Conservation (phyloP, 2,113 vertebrate genomes). For the Erinaceus europaeus region DNA sequence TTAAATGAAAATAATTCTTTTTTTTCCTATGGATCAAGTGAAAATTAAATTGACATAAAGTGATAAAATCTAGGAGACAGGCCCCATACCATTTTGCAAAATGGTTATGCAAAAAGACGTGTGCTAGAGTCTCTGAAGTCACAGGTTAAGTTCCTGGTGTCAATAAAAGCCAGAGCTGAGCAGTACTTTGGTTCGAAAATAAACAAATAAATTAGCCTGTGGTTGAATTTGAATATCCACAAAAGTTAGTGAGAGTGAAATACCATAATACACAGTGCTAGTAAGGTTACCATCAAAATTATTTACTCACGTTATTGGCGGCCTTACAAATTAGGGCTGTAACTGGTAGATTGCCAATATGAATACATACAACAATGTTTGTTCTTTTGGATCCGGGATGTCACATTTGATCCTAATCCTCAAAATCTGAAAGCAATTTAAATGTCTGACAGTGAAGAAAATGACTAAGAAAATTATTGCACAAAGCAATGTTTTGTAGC, state of each 20-base stretch:
- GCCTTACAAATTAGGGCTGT: not conserved
- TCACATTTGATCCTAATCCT: not conserved
- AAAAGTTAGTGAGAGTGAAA: constrained; percentile 15
- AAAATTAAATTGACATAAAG: not conserved
- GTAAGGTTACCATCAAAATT: not conserved
- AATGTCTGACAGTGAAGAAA: not conserved
- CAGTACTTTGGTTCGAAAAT: too few relatives aligned
- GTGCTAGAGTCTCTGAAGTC: too few relatives aligned
- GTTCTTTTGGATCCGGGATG: not conserved
- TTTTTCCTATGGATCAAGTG: not conserved
- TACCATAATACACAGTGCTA: not conserved
- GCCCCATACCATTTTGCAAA: too few relatives aligned
- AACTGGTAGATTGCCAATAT: not conserved
- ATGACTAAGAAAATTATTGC: not conserved
- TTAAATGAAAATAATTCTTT: not conserved
- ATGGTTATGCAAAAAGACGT: too few relatives aligned
- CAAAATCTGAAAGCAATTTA: constrained; percentile 13
- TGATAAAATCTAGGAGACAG: too few relatives aligned
- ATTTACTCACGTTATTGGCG: not conserved
- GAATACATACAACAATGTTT: not conserved
- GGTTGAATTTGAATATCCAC: too few relatives aligned
- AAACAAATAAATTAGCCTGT: too few relatives aligned
- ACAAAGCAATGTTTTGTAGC: not conserved
- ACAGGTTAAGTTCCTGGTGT: too few relatives aligned
- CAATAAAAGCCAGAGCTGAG: too few relatives aligned